Conservation (phyloP, 2,797 vertebrate genomes). For the Dromococcyx pavoninus region DNA sequence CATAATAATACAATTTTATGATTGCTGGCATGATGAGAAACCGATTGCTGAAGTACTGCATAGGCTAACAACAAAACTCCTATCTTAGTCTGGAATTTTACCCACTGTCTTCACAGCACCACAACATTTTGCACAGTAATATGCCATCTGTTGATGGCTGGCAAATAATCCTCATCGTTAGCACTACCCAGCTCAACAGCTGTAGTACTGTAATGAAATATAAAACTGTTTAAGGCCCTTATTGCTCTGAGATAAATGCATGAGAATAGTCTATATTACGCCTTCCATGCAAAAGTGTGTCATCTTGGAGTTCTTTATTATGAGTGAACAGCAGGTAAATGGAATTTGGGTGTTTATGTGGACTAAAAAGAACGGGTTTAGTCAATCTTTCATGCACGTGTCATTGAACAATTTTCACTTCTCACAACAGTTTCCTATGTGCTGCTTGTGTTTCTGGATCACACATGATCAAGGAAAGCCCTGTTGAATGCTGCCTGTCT, state of each 20-base stretch:
- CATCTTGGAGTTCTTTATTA: background rate
- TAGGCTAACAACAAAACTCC: background rate
- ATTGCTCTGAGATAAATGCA: background rate
- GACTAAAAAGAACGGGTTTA: background rate
- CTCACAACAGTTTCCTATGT: background rate
- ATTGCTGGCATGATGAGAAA: background rate
- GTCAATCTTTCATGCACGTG: background rate
- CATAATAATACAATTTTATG: background rate
- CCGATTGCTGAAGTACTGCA: background rate
- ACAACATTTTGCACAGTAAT: background rate
- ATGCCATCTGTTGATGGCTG: slow-evolving; percentile 44
- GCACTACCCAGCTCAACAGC: slow-evolving; percentile 33
- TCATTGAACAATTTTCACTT: background rate
- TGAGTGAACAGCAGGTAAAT: background rate
- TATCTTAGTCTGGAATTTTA: background rate
- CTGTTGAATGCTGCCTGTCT: background rate
- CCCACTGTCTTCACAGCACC: background rate
- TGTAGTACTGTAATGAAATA: slow-evolving; percentile 7
- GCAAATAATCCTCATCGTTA: background rate
- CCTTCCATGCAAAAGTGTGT: background rate
- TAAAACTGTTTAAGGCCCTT: background rate
- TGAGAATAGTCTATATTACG: background rate
- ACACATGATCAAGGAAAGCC: background rate
- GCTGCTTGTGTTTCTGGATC: background rate
- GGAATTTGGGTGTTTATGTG: background rate